Base-by-base conservation (phyloP, 1,140 invertebrate genomes). In the Oryctes rhinoceros region DNA sequence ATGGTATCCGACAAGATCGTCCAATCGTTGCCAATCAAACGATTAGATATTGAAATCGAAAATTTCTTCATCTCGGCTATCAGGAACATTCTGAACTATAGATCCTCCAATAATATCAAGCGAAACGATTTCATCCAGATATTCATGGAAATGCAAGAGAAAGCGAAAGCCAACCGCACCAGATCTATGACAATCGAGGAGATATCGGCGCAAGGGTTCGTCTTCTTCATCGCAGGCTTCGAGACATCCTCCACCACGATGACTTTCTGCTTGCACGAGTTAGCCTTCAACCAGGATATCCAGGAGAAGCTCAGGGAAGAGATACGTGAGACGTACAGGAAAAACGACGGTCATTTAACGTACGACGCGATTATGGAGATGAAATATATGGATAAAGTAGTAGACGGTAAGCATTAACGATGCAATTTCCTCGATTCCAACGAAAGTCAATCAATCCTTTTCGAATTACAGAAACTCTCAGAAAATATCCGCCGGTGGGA, bases 351-450 rank as follows among this genome's bases (percentile, higher is more conserved):
- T 3, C 83, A 89, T 78, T 81, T 92, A 0, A 90, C 86, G 49
- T 92, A 91, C 81, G 91, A 92, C 9, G 87, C 88, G n/a, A 80
- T 93, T 2, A 84, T 87, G 15, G 88, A 90, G n/a, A 88, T 93
- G 86, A 87, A 86, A 0, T 91, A 81, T 74, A 71, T 79, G 35
- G 59, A 78, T 18, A 78, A 83, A 79, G 81, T 83, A 18, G 59
- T 83, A 75, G 85, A 87, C 59, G 92, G 93, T 84, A 79, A 84
- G 35, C 53, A 44, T 44, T 15, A 10, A 30, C 24, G 37, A 35
- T 13, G 4, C 9, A 35, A 71, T 30, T 37, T 74, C n/a, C 13
- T 30, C 24, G 24, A 1, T 0, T 39, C 5, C 6, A 37, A 0
- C 15, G 37, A 74, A 37, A 59, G 15, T 15, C 15, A 2, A n/a